A percentile compares a stretch with the other conserved stretches of the same genome.
Evolutionary conservation across 2,888 invertebrate species (phyloP).

Genomic region (Serripes groenlandicus): DNA sequence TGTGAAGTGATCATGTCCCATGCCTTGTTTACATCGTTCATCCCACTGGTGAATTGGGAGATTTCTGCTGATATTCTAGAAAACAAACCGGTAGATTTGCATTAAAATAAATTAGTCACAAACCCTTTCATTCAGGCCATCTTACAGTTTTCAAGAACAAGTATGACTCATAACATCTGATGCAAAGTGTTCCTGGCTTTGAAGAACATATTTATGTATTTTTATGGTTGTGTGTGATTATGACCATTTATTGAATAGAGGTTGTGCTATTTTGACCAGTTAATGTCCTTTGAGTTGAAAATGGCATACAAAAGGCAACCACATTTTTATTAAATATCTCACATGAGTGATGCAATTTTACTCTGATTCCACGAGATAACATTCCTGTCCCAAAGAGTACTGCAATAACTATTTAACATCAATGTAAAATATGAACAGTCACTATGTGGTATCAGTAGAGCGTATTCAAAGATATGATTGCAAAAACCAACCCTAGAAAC

Average conservation of each 20-base stretch:
- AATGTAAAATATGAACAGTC: no score
- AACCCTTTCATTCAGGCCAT: conserved; percentile 6
- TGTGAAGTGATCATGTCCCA: conserved; percentile 32
- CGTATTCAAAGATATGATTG: no score
- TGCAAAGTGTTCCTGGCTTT: background rate
- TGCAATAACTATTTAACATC: no score
- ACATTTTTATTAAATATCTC: background rate
- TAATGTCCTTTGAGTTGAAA: background rate
- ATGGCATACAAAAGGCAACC: background rate
- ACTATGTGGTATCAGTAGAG: no score
- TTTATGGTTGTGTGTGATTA: no score
- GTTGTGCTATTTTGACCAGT: no score
- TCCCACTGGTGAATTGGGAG: conserved; percentile 35
- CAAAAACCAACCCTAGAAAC: no score
- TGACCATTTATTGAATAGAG: background rate
- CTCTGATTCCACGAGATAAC: background rate
- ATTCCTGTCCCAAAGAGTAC: no score
- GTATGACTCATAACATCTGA: conserved; percentile 5
- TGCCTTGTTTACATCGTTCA: conserved; percentile 42
- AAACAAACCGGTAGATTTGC: background rate
- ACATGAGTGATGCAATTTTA: background rate
- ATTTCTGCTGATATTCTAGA: conserved; percentile 46
- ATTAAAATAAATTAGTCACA: conserved; percentile 3
- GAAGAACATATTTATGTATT: conserved; percentile 11
- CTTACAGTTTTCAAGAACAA: background rate